phyloP scores from a whole-genome alignment of 2,888 invertebrate genomes.

The Elgonia sp. region DNA sequence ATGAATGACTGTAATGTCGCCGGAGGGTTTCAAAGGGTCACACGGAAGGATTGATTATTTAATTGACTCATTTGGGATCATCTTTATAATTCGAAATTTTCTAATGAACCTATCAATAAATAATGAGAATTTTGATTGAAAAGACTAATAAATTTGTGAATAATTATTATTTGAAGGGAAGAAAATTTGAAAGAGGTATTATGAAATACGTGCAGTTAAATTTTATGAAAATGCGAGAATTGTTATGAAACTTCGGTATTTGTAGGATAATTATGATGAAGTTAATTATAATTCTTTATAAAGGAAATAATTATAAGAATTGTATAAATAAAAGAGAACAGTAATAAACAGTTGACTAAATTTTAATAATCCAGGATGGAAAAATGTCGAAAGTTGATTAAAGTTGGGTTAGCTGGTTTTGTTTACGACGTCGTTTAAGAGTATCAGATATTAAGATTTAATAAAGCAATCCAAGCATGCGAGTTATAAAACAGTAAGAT shows the following conservation, averaged over 20 bases:
- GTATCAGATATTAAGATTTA: neutral
- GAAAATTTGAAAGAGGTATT: too few species aligned
- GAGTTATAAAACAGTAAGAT: neutral
- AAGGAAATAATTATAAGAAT: too few species aligned
- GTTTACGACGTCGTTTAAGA: slow-evolving; percentile 11
- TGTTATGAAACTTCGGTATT: too few species aligned
- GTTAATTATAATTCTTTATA: too few species aligned
- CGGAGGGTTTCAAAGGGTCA: neutral
- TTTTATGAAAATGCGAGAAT: too few species aligned
- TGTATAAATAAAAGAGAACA: neutral
- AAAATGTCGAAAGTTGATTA: neutral
- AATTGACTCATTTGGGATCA: neutral
- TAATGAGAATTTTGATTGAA: too few species aligned
- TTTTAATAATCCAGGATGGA: neutral
- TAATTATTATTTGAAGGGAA: too few species aligned
- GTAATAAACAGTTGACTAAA: neutral
- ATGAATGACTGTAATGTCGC: neutral
- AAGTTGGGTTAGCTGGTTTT: neutral
- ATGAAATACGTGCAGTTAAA: too few species aligned
- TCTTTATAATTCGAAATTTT: too few species aligned
- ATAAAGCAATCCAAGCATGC: neutral
- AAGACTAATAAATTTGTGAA: too few species aligned
- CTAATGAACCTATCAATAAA: too few species aligned
- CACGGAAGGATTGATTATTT: neutral
- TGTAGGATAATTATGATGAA: too few species aligned